These are phyloP conservation scores for Oscheius sp. DNA, from an alignment of 2,888 invertebrate genomes.

Conservation along the genomic window DNA sequence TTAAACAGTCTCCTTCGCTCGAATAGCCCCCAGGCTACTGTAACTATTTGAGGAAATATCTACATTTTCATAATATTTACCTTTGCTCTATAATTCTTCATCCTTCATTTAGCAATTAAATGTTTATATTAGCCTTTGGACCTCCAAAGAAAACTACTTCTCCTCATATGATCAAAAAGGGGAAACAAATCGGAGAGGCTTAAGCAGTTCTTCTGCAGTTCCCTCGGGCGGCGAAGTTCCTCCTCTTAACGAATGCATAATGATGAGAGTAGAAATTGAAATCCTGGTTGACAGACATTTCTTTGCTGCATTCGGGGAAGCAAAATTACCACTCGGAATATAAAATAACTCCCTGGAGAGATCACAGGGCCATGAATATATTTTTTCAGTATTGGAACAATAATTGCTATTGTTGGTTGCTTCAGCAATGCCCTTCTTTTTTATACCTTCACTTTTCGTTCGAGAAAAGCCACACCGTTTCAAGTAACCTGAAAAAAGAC, in stretches of 20 bases:
- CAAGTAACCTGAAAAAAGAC: background rate
- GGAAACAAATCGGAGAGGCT: too few species aligned
- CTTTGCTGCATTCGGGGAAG: background rate
- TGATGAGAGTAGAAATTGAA: conserved; percentile 1
- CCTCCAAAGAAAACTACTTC: too few species aligned
- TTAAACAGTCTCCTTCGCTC: too few species aligned
- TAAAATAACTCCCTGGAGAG: conserved; percentile 2
- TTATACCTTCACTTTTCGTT: conserved; percentile 45
- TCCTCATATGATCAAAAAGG: too few species aligned
- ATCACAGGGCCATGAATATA: background rate
- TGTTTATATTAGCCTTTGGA: too few species aligned
- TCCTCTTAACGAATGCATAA: background rate
- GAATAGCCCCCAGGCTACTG: too few species aligned
- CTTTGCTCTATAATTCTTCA: too few species aligned
- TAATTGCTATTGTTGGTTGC: conserved; percentile 49
- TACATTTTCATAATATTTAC: too few species aligned
- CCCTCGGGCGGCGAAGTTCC: too few species aligned
- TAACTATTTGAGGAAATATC: too few species aligned
- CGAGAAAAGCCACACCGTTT: conserved; percentile 38
- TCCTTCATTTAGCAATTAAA: too few species aligned
- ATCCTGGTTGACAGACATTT: background rate
- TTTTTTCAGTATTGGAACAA: conserved; percentile 49
- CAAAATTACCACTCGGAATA: background rate
- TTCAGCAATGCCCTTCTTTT: conserved; percentile 49
- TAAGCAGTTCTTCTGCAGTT: too few species aligned